phyloP scores from a whole-genome alignment of 2,797 vertebrate species.

The Clarias platycephalus region DNA sequence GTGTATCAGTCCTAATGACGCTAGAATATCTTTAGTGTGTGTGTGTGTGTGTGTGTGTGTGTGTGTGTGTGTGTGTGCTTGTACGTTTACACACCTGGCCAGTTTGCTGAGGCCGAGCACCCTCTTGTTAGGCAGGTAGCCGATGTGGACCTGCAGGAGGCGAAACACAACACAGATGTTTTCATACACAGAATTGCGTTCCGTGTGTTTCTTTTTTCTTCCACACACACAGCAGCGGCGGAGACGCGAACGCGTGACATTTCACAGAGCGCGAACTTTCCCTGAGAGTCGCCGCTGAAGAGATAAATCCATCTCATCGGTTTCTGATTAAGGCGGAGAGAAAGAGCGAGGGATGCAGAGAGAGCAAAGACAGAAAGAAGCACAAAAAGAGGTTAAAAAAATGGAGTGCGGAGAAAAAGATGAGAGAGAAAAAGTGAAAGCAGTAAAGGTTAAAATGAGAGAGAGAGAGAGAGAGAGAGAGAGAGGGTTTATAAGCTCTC shows the following conservation, averaged over 20 bases:
- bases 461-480: neutral
- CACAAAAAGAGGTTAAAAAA: neutral
- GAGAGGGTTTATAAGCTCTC: slow-evolving; percentile 22
- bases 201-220: too few species aligned
- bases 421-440: neutral
- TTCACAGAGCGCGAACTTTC: neutral
- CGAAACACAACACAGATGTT: slow-evolving; percentile 25
- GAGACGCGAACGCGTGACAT: neutral
- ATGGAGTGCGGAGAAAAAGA: slow-evolving; percentile 19
- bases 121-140: slow-evolving; percentile 97
- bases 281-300: neutral
- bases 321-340: neutral
- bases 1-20: neutral
- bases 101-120: slow-evolving; percentile 98
- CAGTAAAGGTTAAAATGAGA: neutral
- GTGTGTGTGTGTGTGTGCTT: neutral
- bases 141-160: slow-evolving; percentile 88
- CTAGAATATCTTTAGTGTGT: too few species aligned
- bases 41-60: too few species aligned
- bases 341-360: neutral
- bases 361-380: neutral
- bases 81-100: slow-evolving; percentile 80
- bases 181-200: neutral
- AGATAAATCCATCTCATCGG: neutral
- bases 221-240: too few species aligned